Conservation (phyloP, 1,140 invertebrate species). For the Venturia canescens region DNA sequence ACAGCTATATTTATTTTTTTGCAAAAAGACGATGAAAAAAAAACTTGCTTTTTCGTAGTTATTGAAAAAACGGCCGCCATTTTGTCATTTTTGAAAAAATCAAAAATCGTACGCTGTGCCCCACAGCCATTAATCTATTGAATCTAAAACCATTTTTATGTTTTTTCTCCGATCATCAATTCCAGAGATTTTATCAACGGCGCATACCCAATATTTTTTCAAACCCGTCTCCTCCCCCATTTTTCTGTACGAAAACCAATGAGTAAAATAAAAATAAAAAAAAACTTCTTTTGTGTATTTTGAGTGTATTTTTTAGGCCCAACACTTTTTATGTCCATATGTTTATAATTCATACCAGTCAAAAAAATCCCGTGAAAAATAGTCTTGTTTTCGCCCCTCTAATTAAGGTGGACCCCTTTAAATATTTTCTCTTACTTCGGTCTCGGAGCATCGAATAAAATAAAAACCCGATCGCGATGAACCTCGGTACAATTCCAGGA, state of each 20-base stretch:
- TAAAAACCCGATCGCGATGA: too few species aligned
- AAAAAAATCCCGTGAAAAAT: conserved; percentile 11
- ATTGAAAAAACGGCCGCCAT: background rate
- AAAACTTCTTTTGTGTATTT: conserved; percentile 5
- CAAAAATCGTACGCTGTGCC: background rate
- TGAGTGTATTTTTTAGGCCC: too few species aligned
- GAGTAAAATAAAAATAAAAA: conserved; percentile 1
- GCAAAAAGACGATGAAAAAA: background rate
- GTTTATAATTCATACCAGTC: conserved; percentile 8
- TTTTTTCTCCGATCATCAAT: conserved; percentile 18
- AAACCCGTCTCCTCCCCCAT: background rate
- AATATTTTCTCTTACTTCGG: too few species aligned
- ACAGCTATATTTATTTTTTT: background rate
- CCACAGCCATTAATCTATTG: conserved; percentile 19
- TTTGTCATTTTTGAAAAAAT: background rate
- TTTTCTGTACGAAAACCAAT: conserved; percentile 10
- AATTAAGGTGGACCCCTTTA: too few species aligned
- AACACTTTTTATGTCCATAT: too few species aligned
- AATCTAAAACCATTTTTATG: conserved; percentile 37
- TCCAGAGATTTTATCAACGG: conserved; percentile 34
- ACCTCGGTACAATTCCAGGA: too few species aligned
- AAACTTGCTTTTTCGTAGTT: background rate
- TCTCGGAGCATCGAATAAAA: too few species aligned
- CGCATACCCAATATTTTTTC: conserved; percentile 19
- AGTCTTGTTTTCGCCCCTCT: too few species aligned